Evolutionary conservation across 2,888 invertebrate genomes (phyloP).

Genomic region (Eretmocerus hayati): DNA sequence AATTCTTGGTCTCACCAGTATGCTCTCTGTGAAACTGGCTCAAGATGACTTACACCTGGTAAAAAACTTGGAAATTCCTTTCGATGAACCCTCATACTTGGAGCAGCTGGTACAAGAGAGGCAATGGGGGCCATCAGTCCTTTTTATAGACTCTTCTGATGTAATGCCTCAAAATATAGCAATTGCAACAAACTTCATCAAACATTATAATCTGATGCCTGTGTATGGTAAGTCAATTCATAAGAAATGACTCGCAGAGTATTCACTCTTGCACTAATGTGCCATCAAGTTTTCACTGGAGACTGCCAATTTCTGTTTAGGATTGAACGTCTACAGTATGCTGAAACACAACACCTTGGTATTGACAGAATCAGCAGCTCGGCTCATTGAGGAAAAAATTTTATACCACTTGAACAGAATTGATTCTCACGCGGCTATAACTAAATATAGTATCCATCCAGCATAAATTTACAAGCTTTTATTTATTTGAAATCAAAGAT

Average conservation of each 20-base stretch:
- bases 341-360: slow-evolving; percentile 92
- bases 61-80: slow-evolving; percentile 76
- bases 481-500: too few species aligned
- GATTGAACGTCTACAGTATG: slow-evolving; percentile 92
- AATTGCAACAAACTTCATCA: slow-evolving; percentile 68
- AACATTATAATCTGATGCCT: slow-evolving; percentile 89
- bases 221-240: slow-evolving; percentile 63
- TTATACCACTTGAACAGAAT: slow-evolving; percentile 62
- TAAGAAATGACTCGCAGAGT: background rate
- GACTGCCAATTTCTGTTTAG: slow-evolving; percentile 41
- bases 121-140: slow-evolving; percentile 93
- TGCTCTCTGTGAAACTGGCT: slow-evolving; percentile 83
- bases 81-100: slow-evolving; percentile 70
- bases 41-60: slow-evolving; percentile 94
- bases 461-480: too few species aligned
- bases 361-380: slow-evolving; percentile 75
- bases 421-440: too few species aligned
- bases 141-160: slow-evolving; percentile 90
- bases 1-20: slow-evolving; percentile 72
- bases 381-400: slow-evolving; percentile 74
- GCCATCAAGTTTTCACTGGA: background rate
- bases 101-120: slow-evolving; percentile 73
- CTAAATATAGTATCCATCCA: too few species aligned
- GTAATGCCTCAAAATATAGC: slow-evolving; percentile 83
- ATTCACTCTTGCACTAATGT: background rate